These are phyloP conservation scores for Phyllostomus discolor DNA, from an alignment of 2,113 vertebrate species.

Conservation along the genomic window DNA sequence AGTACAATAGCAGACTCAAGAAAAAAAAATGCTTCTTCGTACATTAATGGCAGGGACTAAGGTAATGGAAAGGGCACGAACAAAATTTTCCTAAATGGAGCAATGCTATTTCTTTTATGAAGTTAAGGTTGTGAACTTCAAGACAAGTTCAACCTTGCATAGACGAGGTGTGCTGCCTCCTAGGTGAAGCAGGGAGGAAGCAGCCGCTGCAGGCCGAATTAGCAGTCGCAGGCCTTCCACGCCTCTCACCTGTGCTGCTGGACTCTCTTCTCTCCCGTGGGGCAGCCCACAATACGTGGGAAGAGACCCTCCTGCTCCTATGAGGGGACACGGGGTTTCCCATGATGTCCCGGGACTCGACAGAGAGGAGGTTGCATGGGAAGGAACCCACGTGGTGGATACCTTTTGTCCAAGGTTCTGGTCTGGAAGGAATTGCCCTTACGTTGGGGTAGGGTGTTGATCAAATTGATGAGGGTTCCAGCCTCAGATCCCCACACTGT, in stretches of 20 bases:
- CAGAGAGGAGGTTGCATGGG: neutral
- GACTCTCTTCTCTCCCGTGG: neutral
- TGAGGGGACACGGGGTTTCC: neutral
- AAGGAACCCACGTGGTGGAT: neutral
- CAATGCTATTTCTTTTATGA: neutral
- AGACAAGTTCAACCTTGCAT: neutral
- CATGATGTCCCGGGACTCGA: neutral
- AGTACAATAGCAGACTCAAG: conserved; percentile 13
- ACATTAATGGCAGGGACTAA: neutral
- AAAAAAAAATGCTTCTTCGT: conserved; percentile 12
- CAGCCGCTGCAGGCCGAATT: neutral
- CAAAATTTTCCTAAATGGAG: neutral
- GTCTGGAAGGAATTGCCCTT: neutral
- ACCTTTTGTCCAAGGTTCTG: neutral
- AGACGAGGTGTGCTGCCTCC: neutral
- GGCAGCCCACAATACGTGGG: neutral
- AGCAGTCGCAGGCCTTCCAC: fast-evolving
- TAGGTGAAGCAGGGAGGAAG: neutral
- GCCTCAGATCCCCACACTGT: neutral
- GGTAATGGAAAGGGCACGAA: neutral
- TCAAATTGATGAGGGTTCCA: neutral
- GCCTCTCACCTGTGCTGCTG: fast-evolving
- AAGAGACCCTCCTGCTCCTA: neutral
- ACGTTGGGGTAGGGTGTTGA: neutral
- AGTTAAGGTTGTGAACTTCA: neutral